phyloP scores from a whole-genome alignment of 1,140 invertebrate species.

The Drosophila sproati region DNA sequence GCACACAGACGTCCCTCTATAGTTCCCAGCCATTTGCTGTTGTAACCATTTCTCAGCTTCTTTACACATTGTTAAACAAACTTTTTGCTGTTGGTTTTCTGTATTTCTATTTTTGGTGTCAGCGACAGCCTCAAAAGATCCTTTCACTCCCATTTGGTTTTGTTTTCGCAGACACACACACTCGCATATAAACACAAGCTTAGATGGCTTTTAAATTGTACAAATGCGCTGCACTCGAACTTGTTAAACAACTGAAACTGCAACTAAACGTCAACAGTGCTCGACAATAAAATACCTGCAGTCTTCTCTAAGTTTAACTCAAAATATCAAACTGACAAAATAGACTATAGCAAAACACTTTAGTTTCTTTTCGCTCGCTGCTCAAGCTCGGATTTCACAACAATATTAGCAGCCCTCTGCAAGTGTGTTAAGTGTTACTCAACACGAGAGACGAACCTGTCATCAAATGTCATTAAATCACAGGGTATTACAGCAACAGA shows the following conservation, averaged over 20 bases:
- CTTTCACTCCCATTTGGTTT: slow-evolving; percentile 8
- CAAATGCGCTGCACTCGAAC: slow-evolving; percentile 79
- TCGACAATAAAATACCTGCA: slow-evolving; percentile 12
- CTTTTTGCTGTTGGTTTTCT: slow-evolving; percentile 68
- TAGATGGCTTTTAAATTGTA: slow-evolving; percentile 76
- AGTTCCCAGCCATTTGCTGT: slow-evolving; percentile 23
- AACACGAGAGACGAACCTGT: neutral
- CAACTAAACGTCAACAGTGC: slow-evolving; percentile 2
- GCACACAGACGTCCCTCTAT: too few species aligned
- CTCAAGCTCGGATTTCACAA: neutral
- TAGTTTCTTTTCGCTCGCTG: too few species aligned
- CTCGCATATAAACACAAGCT: slow-evolving; percentile 50
- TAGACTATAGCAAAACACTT: too few species aligned
- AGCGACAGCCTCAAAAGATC: slow-evolving; percentile 73
- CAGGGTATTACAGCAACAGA: slow-evolving; percentile 30
- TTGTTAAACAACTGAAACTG: slow-evolving; percentile 68
- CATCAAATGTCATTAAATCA: neutral
- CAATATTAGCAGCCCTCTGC: too few species aligned
- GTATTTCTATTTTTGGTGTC: slow-evolving; percentile 61
- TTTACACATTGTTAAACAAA: slow-evolving; percentile 77
- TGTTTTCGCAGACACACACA: slow-evolving; percentile 31
- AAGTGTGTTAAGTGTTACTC: neutral
- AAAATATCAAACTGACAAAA: too few species aligned
- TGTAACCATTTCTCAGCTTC: slow-evolving; percentile 42
- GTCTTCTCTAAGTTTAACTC: too few species aligned